Evolutionary conservation across 2,888 invertebrate genomes (phyloP), one percentile per base, ranked within the genome.

Genomic region (Onchidella celtica): DNA sequence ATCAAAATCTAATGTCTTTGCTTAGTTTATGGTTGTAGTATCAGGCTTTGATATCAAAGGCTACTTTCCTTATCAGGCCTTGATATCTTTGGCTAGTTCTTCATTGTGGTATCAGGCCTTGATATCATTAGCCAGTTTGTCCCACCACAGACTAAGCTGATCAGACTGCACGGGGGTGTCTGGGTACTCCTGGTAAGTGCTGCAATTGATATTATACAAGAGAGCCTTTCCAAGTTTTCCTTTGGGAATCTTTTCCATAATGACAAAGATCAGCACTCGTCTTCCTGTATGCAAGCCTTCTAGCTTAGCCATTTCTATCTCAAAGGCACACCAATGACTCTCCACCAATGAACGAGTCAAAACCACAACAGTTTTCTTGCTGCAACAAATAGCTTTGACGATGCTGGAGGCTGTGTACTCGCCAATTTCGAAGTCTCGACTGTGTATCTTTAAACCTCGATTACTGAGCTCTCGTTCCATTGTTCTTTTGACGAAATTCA

Each of bases 291-390:
- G 63, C 4, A 29, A 36, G 14, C 29, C 65, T 40, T 82, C 82
- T 74, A 82, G 72, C 3, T 55, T 78, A 47, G 82, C 82, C 82
- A 82, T 82, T 74, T 82, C 73, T 6, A 82, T 55, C 61, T 82
- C 82, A 68, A 65, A 82, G 63, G 27, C 14, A 29, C 82, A 82
- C 82, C 82, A 82, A n/a, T 65, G 36, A n/a, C 78, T 78, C 29
- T 47, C 61, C 59, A 68, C 69, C 66, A 82, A 24, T 38, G 47
- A 32, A 6, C 47, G 66, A 9, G 74, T 82, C 34, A 82, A 47
- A n/a, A 82, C 59, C 34, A 82, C 82, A 55, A 82, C 59, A 17
- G 82, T 82, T 27, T 47, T 70, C 14, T 79, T 70, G 34, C 82
- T 70, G 17, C 40, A 6, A n/a, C 34, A 40, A 3, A 82, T 69